Base-by-base conservation (phyloP, 2,888 invertebrate genomes). In the Pantelozetes paolii region DNA sequence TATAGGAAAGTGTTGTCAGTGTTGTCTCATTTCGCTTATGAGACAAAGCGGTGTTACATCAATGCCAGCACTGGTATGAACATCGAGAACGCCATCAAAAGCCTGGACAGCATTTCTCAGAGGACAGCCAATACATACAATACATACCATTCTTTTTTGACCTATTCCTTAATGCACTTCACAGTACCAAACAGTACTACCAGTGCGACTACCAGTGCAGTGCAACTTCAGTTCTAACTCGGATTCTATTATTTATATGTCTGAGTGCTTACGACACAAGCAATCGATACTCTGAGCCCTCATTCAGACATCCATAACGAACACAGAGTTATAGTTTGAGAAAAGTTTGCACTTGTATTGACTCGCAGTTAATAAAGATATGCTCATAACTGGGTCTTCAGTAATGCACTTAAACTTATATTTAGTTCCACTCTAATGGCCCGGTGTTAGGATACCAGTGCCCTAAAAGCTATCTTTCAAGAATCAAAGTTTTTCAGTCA, bases 211-310 rank as follows among this genome's bases (percentile, higher is more conserved):
- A n/a, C 9, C 15, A 15, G 20, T 48, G 20, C 18, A 48, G 57
- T 26, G 11, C 50, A 6, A 50, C 50, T n/a, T 3, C 18, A 50
- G 20, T 20, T 5, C 18, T n/a, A 5, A 6, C 6, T 50, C 20
- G n/a, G 50, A 23, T 57, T 57, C 57, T 57, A 62, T 62, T 62
- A 62, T 62, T 62, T 28, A 62, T 62, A 32, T 62, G 30, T 62
- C 62, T 28, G 9, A 28, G 32, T 11, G 32, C 32, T 62, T 30
- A 62, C 62, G 62, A 32, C 30, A 62, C 62, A 15, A 62, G 9
- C 18, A 32, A 62, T 62, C 62, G 32, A 62, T 62, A 62, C 15
- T 62, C 30, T 62, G 62, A 62, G 13, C 30, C 32, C 32, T 9
- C 62, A 62, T 32, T 62, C 62, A n/a, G n/a, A n/a, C n/a, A 62